Evolutionary conservation across 2,113 vertebrate species (phyloP), one percentile per base, ranked within the genome.

Genomic region (Bungarus multicinctus): DNA sequence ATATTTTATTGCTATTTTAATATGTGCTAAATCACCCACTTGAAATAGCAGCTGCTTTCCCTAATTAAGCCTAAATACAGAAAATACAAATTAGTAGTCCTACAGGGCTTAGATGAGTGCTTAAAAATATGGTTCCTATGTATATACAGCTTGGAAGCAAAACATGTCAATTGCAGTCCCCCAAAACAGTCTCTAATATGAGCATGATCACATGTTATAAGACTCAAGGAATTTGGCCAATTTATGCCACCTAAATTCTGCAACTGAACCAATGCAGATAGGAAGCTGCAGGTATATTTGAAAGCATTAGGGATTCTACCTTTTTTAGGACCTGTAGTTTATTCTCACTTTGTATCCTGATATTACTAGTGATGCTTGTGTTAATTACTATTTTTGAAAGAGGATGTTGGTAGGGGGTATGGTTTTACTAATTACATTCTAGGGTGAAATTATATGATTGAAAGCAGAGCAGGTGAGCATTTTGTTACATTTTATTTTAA

Each of bases 161-260:
- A 96, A 97, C 96, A 96, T 95, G 96, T 95, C 96, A 94, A 96
- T 96, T 97, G 85, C 86, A 89, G 95, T 23, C 91, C 89, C 39
- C 92, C 95, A 93, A 95, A 96, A 96, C 94, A 87, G 16, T 55
- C 69, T 94, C 94, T 88, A 93, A 91, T 94, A 89, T 87, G 91
- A 93, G 90, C 93, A 50, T 95, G 94, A 97, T 97, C 96, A 96
- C 85, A 95, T 95, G 93, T 94, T 95, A 74, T 95, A 91, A 92
- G 58, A 91, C 93, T 93, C 93, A 95, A 94, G 94, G 94, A 74
- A 91, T 53, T 93, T 95, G 85, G 74, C 89, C 95, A 93, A 95
- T 97, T 97, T 95, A 93, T 93, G 91, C 30, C 94, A 87, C 91
- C 96, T 95, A 89, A 96, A 90, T 81, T 94, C 34, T 60, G 91